These are phyloP conservation scores for Salvelinus namaycush DNA, from an alignment of 2,113 vertebrate species.

Conservation along the genomic window DNA sequence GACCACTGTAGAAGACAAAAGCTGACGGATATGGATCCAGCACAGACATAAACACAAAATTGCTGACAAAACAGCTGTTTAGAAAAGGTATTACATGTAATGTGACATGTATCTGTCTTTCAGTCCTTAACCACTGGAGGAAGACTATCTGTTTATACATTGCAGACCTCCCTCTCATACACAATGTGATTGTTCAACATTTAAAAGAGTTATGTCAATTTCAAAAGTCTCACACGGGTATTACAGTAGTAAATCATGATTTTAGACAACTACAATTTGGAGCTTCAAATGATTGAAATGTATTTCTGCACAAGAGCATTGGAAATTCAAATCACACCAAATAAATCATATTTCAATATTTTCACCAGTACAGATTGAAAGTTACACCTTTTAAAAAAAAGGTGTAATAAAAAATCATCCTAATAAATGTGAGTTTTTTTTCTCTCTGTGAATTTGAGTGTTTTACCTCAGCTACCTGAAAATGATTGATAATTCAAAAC, in stretches of 20 bases:
- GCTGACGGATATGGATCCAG: constrained; percentile 24
- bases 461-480: background rate
- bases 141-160: constrained; percentile 21
- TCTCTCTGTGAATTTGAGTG: background rate
- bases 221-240: background rate
- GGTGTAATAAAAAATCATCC: background rate
- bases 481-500: constrained; percentile 3
- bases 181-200: background rate
- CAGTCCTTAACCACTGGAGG: constrained; percentile 22
- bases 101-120: constrained; percentile 39
- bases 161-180: constrained; percentile 20
- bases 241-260: background rate
- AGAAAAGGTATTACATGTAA: constrained; percentile 50
- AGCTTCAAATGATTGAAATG: background rate
- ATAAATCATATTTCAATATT: background rate
- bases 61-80: constrained; percentile 50
- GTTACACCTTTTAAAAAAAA: background rate
- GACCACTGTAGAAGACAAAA: constrained; percentile 33
- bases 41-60: constrained; percentile 63
- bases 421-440: constrained; percentile 1
- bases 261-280: background rate
- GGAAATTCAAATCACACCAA: background rate
- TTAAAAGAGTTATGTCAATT: background rate
- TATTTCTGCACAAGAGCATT: background rate
- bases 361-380: background rate